Evolutionary conservation across 1,140 invertebrate genomes (phyloP).

Genomic region (Drosophila watanabei): DNA sequence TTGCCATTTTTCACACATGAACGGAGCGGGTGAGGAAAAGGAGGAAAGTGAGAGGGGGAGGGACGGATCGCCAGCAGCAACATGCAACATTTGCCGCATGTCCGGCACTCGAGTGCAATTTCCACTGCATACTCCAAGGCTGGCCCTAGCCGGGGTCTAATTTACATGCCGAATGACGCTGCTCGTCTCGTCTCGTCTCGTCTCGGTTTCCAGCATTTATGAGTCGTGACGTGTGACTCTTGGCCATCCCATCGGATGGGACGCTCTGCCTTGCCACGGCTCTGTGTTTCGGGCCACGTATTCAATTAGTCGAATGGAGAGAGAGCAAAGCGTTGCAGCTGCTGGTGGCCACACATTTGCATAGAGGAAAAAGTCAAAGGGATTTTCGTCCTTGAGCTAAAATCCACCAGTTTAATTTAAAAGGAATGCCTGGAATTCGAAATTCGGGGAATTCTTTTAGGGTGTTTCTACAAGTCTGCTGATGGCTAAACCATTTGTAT

Average conservation of each 20-base stretch:
- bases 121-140: conserved; percentile 76
- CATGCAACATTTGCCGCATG: conserved; percentile 58
- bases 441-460: background rate
- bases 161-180: conserved; percentile 73
- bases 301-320: conserved; percentile 62
- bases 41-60: background rate
- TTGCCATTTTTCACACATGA: conserved; percentile 70
- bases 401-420: background rate
- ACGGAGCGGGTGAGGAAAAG: too few species aligned
- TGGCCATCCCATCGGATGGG: conserved; percentile 13
- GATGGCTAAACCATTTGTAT: background rate
- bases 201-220: conserved; percentile 42
- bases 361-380: background rate
- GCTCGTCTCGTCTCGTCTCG: conserved; percentile 3
- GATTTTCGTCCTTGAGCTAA: conserved; percentile 13
- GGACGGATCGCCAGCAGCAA: background rate
- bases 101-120: conserved; percentile 49
- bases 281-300: conserved; percentile 59
- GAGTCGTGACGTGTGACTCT: conserved; percentile 56
- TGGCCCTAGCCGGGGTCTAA: conserved; percentile 43
- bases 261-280: background rate
- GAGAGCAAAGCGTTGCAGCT: conserved; percentile 25
- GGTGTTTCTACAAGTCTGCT: background rate
- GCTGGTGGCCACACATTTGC: conserved; percentile 22
- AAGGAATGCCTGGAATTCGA: background rate